Base-by-base conservation (phyloP, 2,888 invertebrate species). In the Yponomeuta plumbellus region DNA sequence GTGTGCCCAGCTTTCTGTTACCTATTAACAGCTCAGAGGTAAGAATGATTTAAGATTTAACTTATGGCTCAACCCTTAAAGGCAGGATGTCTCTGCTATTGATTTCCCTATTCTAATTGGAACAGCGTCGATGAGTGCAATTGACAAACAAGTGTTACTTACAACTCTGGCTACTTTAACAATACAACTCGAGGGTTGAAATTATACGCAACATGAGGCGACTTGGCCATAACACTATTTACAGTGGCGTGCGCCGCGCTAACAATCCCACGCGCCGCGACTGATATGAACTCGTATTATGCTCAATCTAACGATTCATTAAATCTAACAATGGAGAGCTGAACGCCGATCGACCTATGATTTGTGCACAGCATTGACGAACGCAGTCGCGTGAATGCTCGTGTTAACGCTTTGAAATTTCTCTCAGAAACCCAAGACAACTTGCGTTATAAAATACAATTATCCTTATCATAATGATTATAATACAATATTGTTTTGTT, bases 121-220 rank as follows among this genome's bases (percentile, higher is more conserved):
- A 86, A 84, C 83, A 83, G 83, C 84, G 83, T 81, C 83, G 84
- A 88, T 83, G 83, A 79, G 91, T 91, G 91, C 91, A 89, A 88
- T 90, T 87, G 86, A 90, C 90, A 86, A 91, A 91, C 91, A 84
- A 91, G 91, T 91, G 91, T 86, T 85, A 83, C 85, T 86, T 86
- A 86, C 79, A 85, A 86, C 80, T 80, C 79, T 81, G 83, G 82
- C 88, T 90, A 90, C 84, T 76, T 85, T 84, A 90, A 90, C 88
- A 89, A 89, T 85, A 85, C 79, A 81, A 83, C 83, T 83, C 81
- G 83, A 78, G 77, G 83, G 82, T 78, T 81, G 78, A 80, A 81
- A 81, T 80, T 71, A 82, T 79, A 78, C 76, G 85, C 80, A 82
- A 83, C 83, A 79, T 72, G 75, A 75, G 77, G 76, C 72, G 72